Percentiles rank a stretch among this genome's conserved stretches.
Evolutionary conservation across 2,113 vertebrate genomes (phyloP).

Genomic region (Prolemur simus): DNA sequence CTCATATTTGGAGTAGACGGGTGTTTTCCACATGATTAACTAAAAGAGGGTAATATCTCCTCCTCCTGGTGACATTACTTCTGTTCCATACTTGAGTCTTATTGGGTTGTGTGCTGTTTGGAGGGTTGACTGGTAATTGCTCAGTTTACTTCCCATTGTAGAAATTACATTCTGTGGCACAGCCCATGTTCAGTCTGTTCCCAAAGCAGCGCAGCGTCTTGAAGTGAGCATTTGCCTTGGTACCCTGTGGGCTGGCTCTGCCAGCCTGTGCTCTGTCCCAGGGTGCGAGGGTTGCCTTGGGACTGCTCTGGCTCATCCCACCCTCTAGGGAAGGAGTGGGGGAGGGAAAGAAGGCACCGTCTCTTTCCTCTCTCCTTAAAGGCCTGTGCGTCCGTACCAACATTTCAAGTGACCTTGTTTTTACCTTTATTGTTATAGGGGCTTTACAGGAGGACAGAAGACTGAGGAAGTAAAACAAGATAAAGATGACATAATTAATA

Average conservation of each 20-base stretch:
- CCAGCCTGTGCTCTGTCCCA: not conserved
- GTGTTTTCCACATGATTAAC: not conserved
- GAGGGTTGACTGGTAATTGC: not conserved
- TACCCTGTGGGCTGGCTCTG: not conserved
- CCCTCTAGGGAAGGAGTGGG: not conserved
- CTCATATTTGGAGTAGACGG: not conserved
- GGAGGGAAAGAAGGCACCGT: not conserved
- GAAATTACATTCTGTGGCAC: not conserved
- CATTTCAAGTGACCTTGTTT: not conserved
- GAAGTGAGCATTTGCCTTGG: not conserved
- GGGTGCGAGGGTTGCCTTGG: not conserved
- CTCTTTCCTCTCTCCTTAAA: not conserved
- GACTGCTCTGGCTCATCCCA: not conserved
- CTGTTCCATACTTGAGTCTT: not conserved
- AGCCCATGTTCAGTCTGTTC: not conserved
- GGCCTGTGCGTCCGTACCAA: not conserved
- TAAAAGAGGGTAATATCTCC: not conserved
- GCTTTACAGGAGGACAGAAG: conserved; percentile 93
- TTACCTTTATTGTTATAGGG: conserved; percentile 81
- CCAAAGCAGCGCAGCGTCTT: not conserved
- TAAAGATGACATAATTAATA: conserved; percentile 96
- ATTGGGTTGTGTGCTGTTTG: not conserved
- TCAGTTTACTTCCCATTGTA: not conserved
- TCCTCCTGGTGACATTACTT: not conserved
- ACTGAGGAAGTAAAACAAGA: conserved; percentile 93